Percentiles rank a stretch among this genome's conserved stretches.
Evolutionary conservation across 2,888 invertebrate species (phyloP).

Genomic region (Amitus sp.): DNA sequence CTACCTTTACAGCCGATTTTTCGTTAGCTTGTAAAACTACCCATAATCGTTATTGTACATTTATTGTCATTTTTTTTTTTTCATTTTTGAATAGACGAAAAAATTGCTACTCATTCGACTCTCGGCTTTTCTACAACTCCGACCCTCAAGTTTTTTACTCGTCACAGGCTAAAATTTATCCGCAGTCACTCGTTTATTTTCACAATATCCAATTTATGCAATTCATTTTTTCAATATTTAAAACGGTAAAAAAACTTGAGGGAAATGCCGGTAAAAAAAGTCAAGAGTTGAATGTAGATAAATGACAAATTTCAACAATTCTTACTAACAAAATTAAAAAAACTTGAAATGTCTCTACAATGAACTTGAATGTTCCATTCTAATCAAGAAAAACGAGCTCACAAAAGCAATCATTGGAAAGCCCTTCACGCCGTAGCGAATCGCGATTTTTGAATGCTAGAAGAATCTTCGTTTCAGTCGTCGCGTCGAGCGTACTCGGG

Average conservation of each 20-base stretch:
- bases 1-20: not conserved
- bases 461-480: conserved; percentile 43
- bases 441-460: conserved; percentile 39
- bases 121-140: too few relatives aligned
- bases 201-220: too few relatives aligned
- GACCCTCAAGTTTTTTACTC: too few relatives aligned
- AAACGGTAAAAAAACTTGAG: too few relatives aligned
- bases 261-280: too few relatives aligned
- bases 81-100: not conserved
- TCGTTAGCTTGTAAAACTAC: not conserved
- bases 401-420: not conserved
- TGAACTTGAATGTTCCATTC: not conserved
- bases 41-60: not conserved
- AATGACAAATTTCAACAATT: not conserved
- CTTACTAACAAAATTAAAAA: not conserved
- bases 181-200: too few relatives aligned
- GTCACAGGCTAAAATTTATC: too few relatives aligned
- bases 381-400: not conserved
- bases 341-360: too few relatives aligned
- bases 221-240: too few relatives aligned
- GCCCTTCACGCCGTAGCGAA: conserved; percentile 24
- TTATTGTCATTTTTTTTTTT: conserved; percentile 7
- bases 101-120: too few relatives aligned
- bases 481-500: conserved; percentile 62
- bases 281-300: not conserved